Evolutionary conservation across 2,888 invertebrate genomes (phyloP), one percentile per base, ranked within the genome.

Genomic region (Spodoptera picta): DNA sequence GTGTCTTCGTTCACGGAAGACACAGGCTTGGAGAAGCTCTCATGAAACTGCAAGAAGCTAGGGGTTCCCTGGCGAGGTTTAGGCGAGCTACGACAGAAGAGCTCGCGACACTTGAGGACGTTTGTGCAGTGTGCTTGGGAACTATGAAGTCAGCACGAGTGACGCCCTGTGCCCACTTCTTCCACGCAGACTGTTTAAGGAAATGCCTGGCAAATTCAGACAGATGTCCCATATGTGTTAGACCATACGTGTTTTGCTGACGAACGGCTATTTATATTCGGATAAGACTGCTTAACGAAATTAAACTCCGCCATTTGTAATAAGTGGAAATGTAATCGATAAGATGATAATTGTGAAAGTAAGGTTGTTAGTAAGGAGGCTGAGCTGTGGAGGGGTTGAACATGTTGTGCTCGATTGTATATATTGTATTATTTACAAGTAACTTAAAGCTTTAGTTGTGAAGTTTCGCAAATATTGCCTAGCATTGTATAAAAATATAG

Each of bases 141-240:
- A 85, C 92, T 1, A 97, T 97, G 97, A 92, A 92, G 56, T 95
- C 96, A 7, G 97, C 97, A 0, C 94, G 97, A 45, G 96, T 97
- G 10, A 97, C 97, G 0, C 97, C 97, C 0, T 97, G 97, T 83
- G 96, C 97, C 54, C 97, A 97, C 85, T 95, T 97, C 85, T 97
- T 97, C 89, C 97, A 97, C 84, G 97, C 97, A 0, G 96, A 96
- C 84, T 97, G 97, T 83, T 91, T 97, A 24, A 91, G 97, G 65
- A 95, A 95, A 73, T 97, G 97, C 83, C 93, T 97, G n/a, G 96
- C 96, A 72, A 93, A 95, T 12, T 96, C 96, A 4, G 95, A 96
- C 72, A 95, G 95, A 70, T 97, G 97, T 82, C 97, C 97, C 0
- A 96, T 97, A 83, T 97, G 97, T 87, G 97, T 97, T 75, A 94